Conservation (phyloP, 2,113 vertebrate genomes). For the Nibea albiflora region DNA sequence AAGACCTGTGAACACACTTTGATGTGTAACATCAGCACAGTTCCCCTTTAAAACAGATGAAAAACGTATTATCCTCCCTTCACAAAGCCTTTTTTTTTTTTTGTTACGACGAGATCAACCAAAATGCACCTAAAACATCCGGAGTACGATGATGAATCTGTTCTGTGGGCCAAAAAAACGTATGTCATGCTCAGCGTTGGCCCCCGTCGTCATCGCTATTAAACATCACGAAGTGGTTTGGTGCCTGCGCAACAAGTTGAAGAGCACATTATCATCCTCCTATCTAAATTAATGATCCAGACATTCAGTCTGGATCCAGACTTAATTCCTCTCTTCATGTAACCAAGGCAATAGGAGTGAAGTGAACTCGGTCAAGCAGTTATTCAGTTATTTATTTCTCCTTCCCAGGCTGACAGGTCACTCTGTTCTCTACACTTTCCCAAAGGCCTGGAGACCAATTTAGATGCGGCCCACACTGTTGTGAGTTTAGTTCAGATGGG, state of each 20-base stretch:
- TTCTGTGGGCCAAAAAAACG: neutral
- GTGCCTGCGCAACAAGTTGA: neutral
- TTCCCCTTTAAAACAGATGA: neutral
- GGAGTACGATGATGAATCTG: neutral
- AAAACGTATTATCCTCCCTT: neutral
- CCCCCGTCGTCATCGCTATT: neutral
- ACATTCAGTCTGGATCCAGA: constrained; percentile 8
- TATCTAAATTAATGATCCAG: constrained; percentile 36
- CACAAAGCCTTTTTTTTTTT: neutral
- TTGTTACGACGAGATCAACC: neutral
- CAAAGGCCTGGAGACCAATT: constrained; percentile 39
- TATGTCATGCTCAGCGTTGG: neutral
- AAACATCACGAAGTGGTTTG: neutral
- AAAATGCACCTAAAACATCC: neutral
- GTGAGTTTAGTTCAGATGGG: constrained; percentile 36
- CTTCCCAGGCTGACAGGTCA: constrained; percentile 53
- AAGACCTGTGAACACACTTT: neutral
- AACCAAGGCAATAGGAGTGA: constrained; percentile 28
- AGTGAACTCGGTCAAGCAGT: constrained; percentile 44
- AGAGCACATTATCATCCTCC: constrained; percentile 19
- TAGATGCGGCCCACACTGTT: constrained; percentile 42
- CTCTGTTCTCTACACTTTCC: constrained; percentile 38
- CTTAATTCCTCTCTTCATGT: constrained; percentile 27
- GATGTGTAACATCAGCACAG: neutral
- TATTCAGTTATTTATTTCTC: constrained; percentile 52